Conservation (phyloP, 2,113 vertebrate species). For the Trogon melanurus region DNA sequence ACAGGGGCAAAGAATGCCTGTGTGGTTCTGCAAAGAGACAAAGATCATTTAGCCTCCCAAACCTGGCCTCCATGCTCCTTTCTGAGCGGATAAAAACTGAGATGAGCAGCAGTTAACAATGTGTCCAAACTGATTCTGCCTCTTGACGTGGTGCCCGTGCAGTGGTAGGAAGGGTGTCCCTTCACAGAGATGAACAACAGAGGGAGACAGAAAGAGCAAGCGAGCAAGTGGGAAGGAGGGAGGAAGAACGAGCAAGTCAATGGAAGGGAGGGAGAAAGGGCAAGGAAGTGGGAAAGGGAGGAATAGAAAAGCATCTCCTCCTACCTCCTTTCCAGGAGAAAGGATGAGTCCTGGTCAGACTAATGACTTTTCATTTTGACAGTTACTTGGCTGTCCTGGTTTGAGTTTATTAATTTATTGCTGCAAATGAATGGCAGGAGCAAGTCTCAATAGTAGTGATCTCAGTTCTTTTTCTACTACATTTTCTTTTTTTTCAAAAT, state of each 20-base stretch:
- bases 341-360: background rate
- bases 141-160: background rate
- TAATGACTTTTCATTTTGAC: background rate
- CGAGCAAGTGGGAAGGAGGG: background rate
- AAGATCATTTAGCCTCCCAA: background rate
- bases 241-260: background rate
- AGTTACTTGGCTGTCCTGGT: background rate
- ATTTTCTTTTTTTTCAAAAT: background rate
- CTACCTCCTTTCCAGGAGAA: background rate
- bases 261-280: background rate
- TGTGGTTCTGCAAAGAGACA: background rate
- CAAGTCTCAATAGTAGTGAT: background rate
- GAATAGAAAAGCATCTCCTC: background rate
- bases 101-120: rapidly evolving
- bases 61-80: background rate
- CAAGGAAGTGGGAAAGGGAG: background rate
- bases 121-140: background rate
- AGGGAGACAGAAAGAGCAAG: background rate
- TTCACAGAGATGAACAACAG: background rate
- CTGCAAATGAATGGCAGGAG: background rate
- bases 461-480: background rate
- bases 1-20: background rate
- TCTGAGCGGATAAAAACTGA: background rate
- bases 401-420: background rate
- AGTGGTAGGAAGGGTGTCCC: background rate